A percentile compares a stretch with the other conserved stretches of the same genome.
Evolutionary conservation across 2,888 invertebrate species (phyloP).

Genomic region (Drosophila lacicola): DNA sequence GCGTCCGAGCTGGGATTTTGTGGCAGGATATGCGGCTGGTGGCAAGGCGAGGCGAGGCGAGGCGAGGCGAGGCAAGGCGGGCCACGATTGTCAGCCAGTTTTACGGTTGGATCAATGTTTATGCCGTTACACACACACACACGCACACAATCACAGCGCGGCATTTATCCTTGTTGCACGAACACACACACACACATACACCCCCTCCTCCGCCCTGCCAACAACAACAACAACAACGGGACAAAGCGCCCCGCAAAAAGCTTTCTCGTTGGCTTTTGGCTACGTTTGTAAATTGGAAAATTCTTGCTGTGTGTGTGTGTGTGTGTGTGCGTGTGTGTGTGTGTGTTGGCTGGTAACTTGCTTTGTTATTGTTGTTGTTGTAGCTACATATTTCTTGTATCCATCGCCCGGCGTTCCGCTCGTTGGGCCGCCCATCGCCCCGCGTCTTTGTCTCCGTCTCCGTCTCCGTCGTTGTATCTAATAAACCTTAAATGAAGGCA

Average conservation of each 20-base stretch:
- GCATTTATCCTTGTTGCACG: constrained; percentile 81
- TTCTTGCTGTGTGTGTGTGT: constrained; percentile 56
- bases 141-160: constrained; percentile 43
- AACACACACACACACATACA: constrained; percentile 19
- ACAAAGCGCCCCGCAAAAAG: constrained; percentile 19
- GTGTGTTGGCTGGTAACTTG: constrained; percentile 1
- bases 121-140: constrained; percentile 59
- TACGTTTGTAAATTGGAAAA: constrained; percentile 83
- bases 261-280: constrained; percentile 65
- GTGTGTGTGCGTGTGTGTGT: constrained; percentile 29
- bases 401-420: constrained; percentile 67
- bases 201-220: neutral
- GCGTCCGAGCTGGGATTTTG: constrained; percentile 12
- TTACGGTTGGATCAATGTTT: constrained; percentile 81
- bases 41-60: neutral
- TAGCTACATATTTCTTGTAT: constrained; percentile 66
- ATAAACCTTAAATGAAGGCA: constrained; percentile 84
- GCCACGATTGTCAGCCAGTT: constrained; percentile 76
- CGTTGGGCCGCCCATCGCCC: constrained; percentile 40
- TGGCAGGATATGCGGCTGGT: constrained; percentile 25
- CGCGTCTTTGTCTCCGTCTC: constrained; percentile 18
- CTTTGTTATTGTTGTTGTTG: constrained; percentile 34
- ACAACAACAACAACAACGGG: constrained; percentile 9
- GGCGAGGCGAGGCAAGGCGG: constrained; percentile 7
- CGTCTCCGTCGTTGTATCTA: constrained; percentile 71